These are phyloP conservation scores for Apogon hyalosoma DNA, from an alignment of 2,797 vertebrate genomes.

Conservation along the genomic window DNA sequence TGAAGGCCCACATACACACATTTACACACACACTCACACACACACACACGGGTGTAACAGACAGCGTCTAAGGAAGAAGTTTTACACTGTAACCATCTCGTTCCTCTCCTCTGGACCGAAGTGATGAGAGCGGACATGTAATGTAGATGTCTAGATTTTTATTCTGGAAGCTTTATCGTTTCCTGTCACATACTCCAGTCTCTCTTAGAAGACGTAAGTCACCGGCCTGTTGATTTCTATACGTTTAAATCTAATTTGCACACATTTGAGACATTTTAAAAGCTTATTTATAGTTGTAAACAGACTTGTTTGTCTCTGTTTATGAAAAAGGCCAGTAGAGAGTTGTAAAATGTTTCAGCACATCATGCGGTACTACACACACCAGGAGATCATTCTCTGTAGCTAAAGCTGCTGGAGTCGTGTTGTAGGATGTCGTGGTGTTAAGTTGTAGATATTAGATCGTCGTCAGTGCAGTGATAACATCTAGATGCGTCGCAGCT, in stretches of 20 bases:
- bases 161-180: constrained; percentile 44
- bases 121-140: constrained; percentile 20
- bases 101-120: constrained; percentile 21
- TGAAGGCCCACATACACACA: constrained; percentile 25
- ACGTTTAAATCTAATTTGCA: constrained; percentile 34
- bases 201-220: not conserved
- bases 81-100: constrained; percentile 76
- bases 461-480: constrained; percentile 9
- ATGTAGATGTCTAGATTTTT: constrained; percentile 64
- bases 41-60: not conserved
- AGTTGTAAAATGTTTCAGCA: not conserved
- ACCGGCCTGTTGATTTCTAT: constrained; percentile 4
- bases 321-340: constrained; percentile 55
- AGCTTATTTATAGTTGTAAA: constrained; percentile 16
- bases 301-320: constrained; percentile 5
- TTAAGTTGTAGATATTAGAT: constrained; percentile 36
- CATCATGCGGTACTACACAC: constrained; percentile 4
- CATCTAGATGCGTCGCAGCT: constrained; percentile 7
- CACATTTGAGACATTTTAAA: constrained; percentile 2
- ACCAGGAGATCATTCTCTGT: constrained; percentile 6
- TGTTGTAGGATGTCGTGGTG: constrained; percentile 16
- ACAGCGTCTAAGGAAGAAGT: constrained; percentile 50
- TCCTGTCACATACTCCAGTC: constrained; percentile 10
- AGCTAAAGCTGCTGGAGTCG: constrained; percentile 14
- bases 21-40: constrained; percentile 16